Evolutionary conservation across 2,888 invertebrate genomes (phyloP), one percentile per base, ranked within the genome.

Genomic region (Sminthurides aquaticus): DNA sequence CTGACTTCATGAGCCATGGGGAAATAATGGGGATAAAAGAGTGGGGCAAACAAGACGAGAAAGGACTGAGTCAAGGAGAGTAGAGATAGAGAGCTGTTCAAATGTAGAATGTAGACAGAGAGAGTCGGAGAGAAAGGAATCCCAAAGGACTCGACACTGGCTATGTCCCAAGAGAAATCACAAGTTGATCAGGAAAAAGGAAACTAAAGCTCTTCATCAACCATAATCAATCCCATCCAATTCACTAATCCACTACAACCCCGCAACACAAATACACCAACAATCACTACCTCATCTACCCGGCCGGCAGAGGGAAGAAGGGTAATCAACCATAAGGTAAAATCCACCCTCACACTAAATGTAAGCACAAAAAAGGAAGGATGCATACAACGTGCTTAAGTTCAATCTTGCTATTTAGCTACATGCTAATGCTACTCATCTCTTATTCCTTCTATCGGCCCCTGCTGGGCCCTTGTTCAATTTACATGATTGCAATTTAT

Each of bases 111-210:
- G n/a, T n/a, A 52, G 55, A 34, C 55, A 55, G 28, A 43, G 58
- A 43, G 43, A 58, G 43, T 20, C 43, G 18, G 56, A 48, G 49
- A 28, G 57, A 49, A 62, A 64, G 26, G 60, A 60, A 68, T 64
- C 64, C 60, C 62, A 54, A 55, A 57, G 66, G 56, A 70, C 59
- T 58, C 64, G 58, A 63, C 65, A 67, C 65, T 28, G 56, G 26
- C 56, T 57, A 43, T 52, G 60, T 68, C 73, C 71, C 72, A 57
- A 62, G 75, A 72, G 75, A 75, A 74, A 75, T 74, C 71, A 74
- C 70, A 67, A 66, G 66, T 62, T 67, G 56, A 67, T 63, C 60
- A 26, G 24, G 57, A 58, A 24, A 66, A 48, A 48, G 63, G 49
- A 66, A 57, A 66, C 49, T 55, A 49, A 49, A 64, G 55, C 60